Evolutionary conservation across 1,140 invertebrate genomes (phyloP).

Genomic region (Dreissena rostriformis): DNA sequence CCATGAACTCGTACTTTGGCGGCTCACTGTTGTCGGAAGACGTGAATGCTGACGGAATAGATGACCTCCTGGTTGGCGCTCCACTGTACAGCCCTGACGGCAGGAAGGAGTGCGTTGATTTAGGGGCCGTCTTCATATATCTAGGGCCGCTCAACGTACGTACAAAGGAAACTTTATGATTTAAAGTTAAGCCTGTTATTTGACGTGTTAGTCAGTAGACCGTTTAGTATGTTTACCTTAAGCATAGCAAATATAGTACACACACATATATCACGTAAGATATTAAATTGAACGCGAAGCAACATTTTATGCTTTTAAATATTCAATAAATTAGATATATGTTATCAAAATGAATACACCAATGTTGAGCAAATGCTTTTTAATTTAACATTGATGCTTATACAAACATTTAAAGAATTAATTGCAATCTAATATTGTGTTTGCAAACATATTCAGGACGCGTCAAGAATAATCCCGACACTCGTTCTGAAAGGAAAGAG

Average conservation of each 20-base stretch:
- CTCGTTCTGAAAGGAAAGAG: neutral
- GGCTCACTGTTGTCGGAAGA: constrained; percentile 29
- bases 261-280: neutral
- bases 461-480: neutral
- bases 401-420: neutral
- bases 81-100: constrained; percentile 19
- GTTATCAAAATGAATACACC: neutral
- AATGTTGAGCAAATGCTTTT: too few relatives aligned
- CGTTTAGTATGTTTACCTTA: neutral
- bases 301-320: too few relatives aligned
- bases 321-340: neutral
- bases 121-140: constrained; percentile 33
- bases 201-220: neutral
- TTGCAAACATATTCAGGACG: neutral
- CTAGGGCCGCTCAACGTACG: constrained; percentile 1
- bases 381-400: neutral
- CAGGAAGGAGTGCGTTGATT: constrained; percentile 15
- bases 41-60: constrained; percentile 36
- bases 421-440: neutral
- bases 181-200: too few relatives aligned
- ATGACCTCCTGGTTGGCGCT: constrained; percentile 41
- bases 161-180: too few relatives aligned
- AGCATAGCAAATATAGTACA: neutral
- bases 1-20: constrained; percentile 44
- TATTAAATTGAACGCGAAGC: too few relatives aligned